These are phyloP conservation scores for Urosaurus nigricauda DNA, from an alignment of 2,797 vertebrate genomes.

Conservation along the genomic window DNA sequence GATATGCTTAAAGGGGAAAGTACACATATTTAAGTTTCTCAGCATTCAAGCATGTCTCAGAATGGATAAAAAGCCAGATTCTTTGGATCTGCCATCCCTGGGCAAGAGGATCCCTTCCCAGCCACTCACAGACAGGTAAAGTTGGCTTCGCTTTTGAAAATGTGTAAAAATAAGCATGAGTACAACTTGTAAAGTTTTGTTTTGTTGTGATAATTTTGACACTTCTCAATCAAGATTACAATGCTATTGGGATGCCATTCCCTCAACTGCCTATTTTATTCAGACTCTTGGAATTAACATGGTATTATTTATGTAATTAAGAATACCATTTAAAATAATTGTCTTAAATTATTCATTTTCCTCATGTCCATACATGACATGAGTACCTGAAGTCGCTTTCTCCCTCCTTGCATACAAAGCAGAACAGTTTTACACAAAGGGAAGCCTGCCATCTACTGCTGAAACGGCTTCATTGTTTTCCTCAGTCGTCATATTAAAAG, in stretches of 20 bases:
- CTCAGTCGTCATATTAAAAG: not conserved
- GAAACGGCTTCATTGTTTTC: not conserved
- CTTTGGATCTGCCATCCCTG: slow-evolving; percentile 91
- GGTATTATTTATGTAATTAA: not conserved
- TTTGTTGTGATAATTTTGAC: not conserved
- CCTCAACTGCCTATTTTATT: too few relatives aligned
- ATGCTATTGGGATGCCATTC: not conserved
- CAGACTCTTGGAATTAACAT: not conserved
- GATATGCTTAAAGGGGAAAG: slow-evolving; percentile 98
- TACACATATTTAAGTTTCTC: slow-evolving; percentile 98
- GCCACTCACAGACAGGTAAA: slow-evolving; percentile 95
- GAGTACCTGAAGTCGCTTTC: not conserved
- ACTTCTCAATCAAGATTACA: not conserved
- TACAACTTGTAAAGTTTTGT: not conserved
- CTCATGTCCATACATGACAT: not conserved
- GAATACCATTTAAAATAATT: not conserved
- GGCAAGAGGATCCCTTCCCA: slow-evolving; percentile 92
- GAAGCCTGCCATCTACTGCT: slow-evolving; percentile 6
- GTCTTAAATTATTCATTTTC: not conserved
- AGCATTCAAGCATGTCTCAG: slow-evolving; percentile 96
- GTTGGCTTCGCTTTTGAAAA: not conserved
- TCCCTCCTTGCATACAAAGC: not conserved
- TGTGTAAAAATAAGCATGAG: not conserved
- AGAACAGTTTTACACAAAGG: not conserved
- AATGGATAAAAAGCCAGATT: slow-evolving; percentile 96